Evolutionary conservation across 2,113 vertebrate genomes (phyloP), one percentile per base, ranked within the genome.

Genomic region (Clarias macrocephalus): DNA sequence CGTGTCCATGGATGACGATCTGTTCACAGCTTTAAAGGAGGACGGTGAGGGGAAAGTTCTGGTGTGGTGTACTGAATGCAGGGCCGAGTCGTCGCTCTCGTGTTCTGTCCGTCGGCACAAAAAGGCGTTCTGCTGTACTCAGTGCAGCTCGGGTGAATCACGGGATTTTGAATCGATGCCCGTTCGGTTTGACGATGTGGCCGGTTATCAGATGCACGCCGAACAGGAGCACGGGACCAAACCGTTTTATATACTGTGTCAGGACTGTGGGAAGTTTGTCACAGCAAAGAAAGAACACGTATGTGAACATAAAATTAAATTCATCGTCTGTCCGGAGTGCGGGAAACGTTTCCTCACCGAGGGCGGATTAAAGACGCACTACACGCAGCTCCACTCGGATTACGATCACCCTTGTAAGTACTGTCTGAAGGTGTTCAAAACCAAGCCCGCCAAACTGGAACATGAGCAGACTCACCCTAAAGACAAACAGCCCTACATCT

Each of bases 391-490:
- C 66, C 79, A 87, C 19, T 54, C 59, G 25, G 79, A 73, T 16
- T 70, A 68, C 0, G 80, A 73, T n/a, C 85, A 87, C 23, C 85
- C 77, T 3, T 86, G 77, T 68, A 86, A 81, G 52, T 86, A 86
- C 33, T 86, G 77, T 82, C 52, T 85, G 25, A 85, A 85, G 73
- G 73, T 85, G 25, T 85, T 85, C 42, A 85, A 30, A n/a, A 80
- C 76, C 75, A 86, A 52, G 52, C 28, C 75, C 0, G 8, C 63
- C 1, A 86, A 86, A 57, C 75, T 86, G 85, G 62, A 80, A 10
- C 85, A 86, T 37, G 85, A 86, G 52, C 85, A 80, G 48, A 86
- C 75, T 54, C 85, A 86, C 7, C 85, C 76, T 13, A 80, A 86
- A 25, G 75, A 86, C 6, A 86, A 59, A 57, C 28, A 80, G 2